phyloP scores from a whole-genome alignment of 92 coral and sea anemone species.

The Epizoanthus stellaris region DNA sequence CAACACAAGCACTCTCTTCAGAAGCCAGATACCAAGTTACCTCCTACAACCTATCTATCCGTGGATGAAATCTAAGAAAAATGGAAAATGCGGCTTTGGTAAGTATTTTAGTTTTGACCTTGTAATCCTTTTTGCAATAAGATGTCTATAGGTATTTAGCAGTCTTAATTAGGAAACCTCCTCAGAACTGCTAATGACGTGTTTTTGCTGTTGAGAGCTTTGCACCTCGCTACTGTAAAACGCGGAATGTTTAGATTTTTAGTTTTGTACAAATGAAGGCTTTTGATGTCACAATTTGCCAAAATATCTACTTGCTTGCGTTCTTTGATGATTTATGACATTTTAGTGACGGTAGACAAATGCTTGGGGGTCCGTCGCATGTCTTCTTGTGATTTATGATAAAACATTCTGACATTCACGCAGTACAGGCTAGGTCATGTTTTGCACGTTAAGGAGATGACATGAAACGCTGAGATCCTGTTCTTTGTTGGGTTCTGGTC shows the following conservation, averaged over 20 bases:
- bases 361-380: constrained; percentile 42
- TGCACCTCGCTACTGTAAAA: not conserved
- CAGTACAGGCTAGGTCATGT: constrained; percentile 13
- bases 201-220: constrained; percentile 13
- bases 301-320: constrained; percentile 10
- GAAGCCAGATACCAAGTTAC: constrained; percentile 73
- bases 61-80: constrained; percentile 98
- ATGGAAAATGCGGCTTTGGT: constrained; percentile 77
- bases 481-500: not conserved
- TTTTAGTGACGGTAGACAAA: constrained; percentile 38
- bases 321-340: constrained; percentile 33
- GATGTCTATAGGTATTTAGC: constrained; percentile 37
- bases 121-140: constrained; percentile 42
- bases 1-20: constrained; percentile 6
- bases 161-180: constrained; percentile 27
- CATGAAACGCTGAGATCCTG: constrained; percentile 8
- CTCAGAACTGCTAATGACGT: constrained; percentile 15
- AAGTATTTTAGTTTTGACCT: constrained; percentile 34
- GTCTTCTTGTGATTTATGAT: constrained; percentile 44
- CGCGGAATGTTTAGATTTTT: not conserved
- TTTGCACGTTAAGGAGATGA: constrained; percentile 32
- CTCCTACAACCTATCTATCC: constrained; percentile 91
- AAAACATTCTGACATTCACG: constrained; percentile 29
- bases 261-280: not conserved
- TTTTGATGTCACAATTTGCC: constrained; percentile 31